phyloP scores from a whole-genome alignment of 2,113 vertebrate species.

The Anoura caudifer region DNA sequence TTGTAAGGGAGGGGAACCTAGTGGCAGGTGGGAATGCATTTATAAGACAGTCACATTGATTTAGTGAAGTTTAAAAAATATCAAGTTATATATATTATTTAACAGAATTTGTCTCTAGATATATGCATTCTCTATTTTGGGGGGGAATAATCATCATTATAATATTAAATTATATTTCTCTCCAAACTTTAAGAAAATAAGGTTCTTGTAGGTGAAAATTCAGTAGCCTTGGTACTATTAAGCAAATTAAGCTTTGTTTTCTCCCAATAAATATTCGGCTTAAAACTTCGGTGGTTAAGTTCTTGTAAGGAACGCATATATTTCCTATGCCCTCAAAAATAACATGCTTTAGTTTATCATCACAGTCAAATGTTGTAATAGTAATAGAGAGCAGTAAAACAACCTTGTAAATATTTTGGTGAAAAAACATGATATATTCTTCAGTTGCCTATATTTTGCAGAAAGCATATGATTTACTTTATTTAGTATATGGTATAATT shows the following conservation, averaged over 20 bases:
- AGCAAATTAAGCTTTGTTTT: not conserved
- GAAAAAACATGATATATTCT: not conserved
- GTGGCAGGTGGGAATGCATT: conserved; percentile 16
- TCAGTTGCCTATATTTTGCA: not conserved
- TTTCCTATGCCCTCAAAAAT: not conserved
- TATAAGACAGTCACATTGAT: conserved; percentile 34
- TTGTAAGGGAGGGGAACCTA: not conserved
- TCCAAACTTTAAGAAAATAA: not conserved
- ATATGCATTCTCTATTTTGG: not conserved
- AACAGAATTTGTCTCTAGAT: not conserved
- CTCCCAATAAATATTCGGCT: not conserved
- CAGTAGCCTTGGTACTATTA: not conserved
- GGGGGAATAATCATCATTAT: not conserved
- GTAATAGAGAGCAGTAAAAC: not conserved
- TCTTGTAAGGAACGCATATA: not conserved
- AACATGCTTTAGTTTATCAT: conserved; percentile 25
- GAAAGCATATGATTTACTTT: not conserved
- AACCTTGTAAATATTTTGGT: conserved; percentile 28
- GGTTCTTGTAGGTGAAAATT: not conserved
- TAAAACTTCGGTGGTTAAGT: not conserved
- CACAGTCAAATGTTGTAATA: not conserved
- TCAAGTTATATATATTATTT: not conserved
- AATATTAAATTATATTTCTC: not conserved
- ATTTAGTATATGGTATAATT: conserved; percentile 6
- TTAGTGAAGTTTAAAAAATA: conserved; percentile 1